phyloP scores from a whole-genome alignment of 1,140 invertebrate genomes.

The Drosophila auraria region DNA sequence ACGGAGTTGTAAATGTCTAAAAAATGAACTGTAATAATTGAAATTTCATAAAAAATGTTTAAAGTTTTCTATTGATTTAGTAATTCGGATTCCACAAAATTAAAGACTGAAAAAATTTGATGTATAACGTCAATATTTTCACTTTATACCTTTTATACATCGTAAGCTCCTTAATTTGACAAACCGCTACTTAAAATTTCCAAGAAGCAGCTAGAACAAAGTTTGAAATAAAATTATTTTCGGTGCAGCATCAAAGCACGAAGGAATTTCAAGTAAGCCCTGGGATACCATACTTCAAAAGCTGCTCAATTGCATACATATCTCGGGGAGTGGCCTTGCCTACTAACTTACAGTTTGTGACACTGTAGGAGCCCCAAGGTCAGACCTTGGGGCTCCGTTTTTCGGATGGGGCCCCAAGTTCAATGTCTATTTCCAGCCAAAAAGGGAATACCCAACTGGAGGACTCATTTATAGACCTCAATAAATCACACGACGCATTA shows the following conservation, averaged over 20 bases:
- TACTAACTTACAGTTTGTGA: conserved; percentile 1
- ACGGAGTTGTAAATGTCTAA: too few species aligned
- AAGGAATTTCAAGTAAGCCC: conserved; percentile 35
- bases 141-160: too few species aligned
- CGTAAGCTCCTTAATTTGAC: too few species aligned
- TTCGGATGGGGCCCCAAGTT: conserved; percentile 18
- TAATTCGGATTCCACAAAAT: too few species aligned
- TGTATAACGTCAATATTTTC: too few species aligned
- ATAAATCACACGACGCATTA: conserved; percentile 36
- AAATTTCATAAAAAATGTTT: too few species aligned
- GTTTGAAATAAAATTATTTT: background rate
- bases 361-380: conserved; percentile 37
- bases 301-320: conserved; percentile 19
- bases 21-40: too few species aligned
- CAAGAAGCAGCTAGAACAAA: too few species aligned
- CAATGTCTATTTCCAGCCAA: conserved; percentile 28
- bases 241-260: conserved; percentile 6
- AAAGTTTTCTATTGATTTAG: too few species aligned
- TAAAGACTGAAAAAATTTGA: too few species aligned
- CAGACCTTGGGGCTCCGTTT: background rate
- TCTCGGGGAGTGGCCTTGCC: conserved; percentile 4
- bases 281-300: conserved; percentile 31
- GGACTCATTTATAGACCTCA: conserved; percentile 1
- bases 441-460: conserved; percentile 32
- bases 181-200: too few species aligned